phyloP scores from a whole-genome alignment of 2,113 vertebrate species.

The Orcinus orca region DNA sequence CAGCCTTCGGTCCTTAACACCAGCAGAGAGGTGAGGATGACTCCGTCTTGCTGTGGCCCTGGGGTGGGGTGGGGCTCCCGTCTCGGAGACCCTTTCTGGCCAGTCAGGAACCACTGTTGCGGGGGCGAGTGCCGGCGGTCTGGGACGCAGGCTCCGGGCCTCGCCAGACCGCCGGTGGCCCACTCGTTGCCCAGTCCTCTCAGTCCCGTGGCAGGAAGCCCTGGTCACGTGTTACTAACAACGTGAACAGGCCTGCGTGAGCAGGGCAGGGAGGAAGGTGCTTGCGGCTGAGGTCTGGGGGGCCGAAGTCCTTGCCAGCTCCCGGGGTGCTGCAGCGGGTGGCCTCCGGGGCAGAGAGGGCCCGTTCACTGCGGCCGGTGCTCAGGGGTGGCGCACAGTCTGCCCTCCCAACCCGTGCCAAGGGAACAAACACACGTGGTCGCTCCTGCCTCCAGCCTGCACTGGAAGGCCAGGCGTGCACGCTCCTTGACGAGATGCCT shows the following conservation, averaged over 20 bases:
- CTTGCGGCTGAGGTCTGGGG: neutral
- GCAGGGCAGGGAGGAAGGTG: neutral
- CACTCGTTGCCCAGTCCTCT: neutral
- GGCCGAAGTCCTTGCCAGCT: neutral
- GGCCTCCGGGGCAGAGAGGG: neutral
- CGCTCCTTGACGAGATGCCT: neutral
- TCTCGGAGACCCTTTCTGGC: neutral
- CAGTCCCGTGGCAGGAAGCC: accelerated
- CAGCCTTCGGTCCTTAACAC: constrained; percentile 91
- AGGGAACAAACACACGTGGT: no score
- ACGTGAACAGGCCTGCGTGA: accelerated
- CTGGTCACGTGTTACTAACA: accelerated
- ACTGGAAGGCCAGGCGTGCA: accelerated
- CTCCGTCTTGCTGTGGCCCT: neutral
- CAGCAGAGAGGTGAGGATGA: constrained; percentile 91
- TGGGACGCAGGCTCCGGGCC: neutral
- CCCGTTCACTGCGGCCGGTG: neutral
- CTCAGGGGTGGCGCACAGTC: neutral
- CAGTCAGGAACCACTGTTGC: accelerated
- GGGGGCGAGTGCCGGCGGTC: no score
- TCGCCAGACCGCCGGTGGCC: no score
- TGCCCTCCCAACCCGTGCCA: accelerated
- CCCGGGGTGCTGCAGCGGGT: neutral
- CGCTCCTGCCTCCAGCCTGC: neutral
- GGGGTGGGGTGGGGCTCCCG: neutral